A percentile compares a stretch with the other conserved stretches of the same genome.
These are phyloP conservation scores for Phyllotreta cruciferae DNA, from an alignment of 2,888 invertebrate species.

Conservation along the genomic window DNA sequence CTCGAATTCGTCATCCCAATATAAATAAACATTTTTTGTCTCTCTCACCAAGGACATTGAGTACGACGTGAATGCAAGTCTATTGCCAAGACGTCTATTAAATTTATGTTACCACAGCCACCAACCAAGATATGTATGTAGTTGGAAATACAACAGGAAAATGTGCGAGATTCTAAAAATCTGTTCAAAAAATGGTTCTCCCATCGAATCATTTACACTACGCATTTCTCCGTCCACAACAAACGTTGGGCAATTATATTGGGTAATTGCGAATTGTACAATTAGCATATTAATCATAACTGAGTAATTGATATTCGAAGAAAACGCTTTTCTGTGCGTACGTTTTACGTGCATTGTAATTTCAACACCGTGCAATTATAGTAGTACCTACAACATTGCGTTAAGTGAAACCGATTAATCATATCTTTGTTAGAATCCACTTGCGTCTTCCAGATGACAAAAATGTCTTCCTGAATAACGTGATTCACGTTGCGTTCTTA, in stretches of 20 bases:
- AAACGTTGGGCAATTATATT: no score
- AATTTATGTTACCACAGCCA: no score
- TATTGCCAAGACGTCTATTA: constrained; percentile 31
- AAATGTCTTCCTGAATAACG: constrained; percentile 6
- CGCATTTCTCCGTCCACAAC: no score
- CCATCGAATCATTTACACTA: no score
- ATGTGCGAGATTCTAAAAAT: no score
- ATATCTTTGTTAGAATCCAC: constrained; percentile 20
- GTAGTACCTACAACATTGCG: constrained; percentile 8
- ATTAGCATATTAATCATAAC: constrained; percentile 13
- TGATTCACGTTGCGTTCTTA: constrained; percentile 17
- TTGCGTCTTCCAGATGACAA: constrained; percentile 6
- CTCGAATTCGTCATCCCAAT: constrained; percentile 40
- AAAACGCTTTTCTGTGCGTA: constrained; percentile 8
- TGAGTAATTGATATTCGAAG: constrained; percentile 6
- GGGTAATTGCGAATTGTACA: not conserved
- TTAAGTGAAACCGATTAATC: constrained; percentile 13
- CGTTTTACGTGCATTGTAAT: not conserved
- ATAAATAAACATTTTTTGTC: constrained; percentile 40
- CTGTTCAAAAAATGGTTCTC: no score
- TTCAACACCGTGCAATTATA: constrained; percentile 1
- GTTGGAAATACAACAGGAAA: no score
- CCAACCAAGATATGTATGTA: no score
- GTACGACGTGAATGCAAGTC: constrained; percentile 30
- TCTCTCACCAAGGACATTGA: constrained; percentile 34